Evolutionary conservation across 2,888 invertebrate genomes (phyloP), one percentile per base, ranked within the genome.

Genomic region (Tetropium fuscum): DNA sequence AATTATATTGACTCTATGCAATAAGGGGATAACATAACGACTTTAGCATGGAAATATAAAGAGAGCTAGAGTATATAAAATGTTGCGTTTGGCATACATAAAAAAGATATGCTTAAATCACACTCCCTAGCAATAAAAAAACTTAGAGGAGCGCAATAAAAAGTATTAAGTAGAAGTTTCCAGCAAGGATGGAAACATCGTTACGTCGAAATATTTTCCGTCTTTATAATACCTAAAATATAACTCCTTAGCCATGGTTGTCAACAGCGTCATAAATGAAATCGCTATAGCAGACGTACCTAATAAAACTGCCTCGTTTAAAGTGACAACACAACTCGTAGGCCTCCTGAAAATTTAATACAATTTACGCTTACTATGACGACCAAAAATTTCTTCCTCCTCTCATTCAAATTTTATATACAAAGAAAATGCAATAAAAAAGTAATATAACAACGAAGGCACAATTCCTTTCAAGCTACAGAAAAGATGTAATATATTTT

Each of bases 181-280:
- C 19, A 16, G 15, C 44, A 20, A 25, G 44, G 44, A 27, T 44
- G 44, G 30, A 44, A 44, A 44, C 16, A 27, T 44, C 44, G 44
- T 53, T 40, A 41, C 27, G 41, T 18, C 5, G 41, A 13, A 41
- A 30, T 20, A 32, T 34, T 38, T 48, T 32, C 34, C 44, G 38
- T 47, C 51, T 25, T 57, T 47, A 57, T 40, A 57, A 51, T 51
- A 36, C 49, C 44, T 51, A 38, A 51, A 43, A 57, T 51, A 57
- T 57, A 49, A 43, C 27, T 40, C n/a, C 25, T 30, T 53, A 22
- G n/a, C 19, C 55, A 38, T 25, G 30, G 57, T 66, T 64, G 68
- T 68, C 68, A 68, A 68, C 65, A 68, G 61, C 62, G 58, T 61
- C 63, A 64, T 68, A 66, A 68, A 68, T 64, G 61, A 61, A 58